Conservation (phyloP, 2,113 vertebrate genomes). For the Cacatua alba region DNA sequence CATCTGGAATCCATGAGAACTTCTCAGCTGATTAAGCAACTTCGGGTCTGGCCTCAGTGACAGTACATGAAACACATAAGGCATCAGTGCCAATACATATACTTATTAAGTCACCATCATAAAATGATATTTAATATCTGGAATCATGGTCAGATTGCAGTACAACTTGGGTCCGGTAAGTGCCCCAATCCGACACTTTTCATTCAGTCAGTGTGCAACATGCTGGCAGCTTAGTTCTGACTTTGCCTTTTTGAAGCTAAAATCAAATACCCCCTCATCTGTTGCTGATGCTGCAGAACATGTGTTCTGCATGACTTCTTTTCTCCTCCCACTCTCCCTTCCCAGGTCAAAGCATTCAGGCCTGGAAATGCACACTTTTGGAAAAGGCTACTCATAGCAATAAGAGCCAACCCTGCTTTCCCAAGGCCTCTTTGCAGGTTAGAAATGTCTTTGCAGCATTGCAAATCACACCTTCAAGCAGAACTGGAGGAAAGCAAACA, state of each 20-base stretch:
- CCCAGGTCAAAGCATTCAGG: not conserved
- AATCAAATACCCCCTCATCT: conserved; percentile 1
- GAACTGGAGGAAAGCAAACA: not conserved
- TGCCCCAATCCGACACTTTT: not conserved
- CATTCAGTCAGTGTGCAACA: not conserved
- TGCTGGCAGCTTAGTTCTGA: not conserved
- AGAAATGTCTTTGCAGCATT: not conserved
- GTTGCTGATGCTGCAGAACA: conserved; percentile 18
- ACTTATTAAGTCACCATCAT: not conserved
- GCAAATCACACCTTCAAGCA: not conserved
- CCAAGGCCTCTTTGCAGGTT: not conserved
- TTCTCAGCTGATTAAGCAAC: not conserved
- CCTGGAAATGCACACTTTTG: not conserved
- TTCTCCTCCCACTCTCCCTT: not conserved
- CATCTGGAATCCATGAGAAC: not conserved
- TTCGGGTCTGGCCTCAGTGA: not conserved
- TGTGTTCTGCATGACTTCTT: conserved; percentile 7
- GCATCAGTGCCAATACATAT: not conserved
- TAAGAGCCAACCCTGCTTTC: not conserved
- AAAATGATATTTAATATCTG: not conserved
- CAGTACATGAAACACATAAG: not conserved
- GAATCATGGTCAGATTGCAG: not conserved
- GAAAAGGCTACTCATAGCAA: not conserved
- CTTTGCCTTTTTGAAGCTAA: not conserved
- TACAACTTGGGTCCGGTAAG: not conserved